Evolutionary conservation across 2,888 invertebrate genomes (phyloP).

Genomic region (Petrolisthes cinctipes): DNA sequence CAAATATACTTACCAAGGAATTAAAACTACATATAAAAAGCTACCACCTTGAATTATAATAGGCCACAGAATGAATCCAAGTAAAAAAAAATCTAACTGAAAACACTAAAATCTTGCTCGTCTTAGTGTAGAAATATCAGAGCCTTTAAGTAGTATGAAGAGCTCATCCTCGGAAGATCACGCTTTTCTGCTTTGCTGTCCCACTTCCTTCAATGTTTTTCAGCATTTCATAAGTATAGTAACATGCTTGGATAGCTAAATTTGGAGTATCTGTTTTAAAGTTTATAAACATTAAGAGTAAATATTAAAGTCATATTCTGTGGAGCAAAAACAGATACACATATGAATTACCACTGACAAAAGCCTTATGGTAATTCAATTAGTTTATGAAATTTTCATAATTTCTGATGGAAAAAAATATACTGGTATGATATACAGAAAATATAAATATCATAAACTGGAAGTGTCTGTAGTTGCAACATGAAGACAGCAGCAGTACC

Average conservation of each 20-base stretch:
- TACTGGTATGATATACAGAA: no score
- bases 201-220: not conserved
- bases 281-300: not conserved
- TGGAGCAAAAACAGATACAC: not conserved
- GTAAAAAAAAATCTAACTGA: not conserved
- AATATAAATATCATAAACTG: not conserved
- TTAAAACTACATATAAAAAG: not conserved
- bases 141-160: not conserved
- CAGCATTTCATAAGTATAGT: not conserved
- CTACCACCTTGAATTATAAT: not conserved
- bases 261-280: not conserved
- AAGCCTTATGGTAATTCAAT: not conserved
- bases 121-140: not conserved
- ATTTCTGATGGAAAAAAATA: not conserved
- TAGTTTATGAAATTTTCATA: not conserved
- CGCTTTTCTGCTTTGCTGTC: not conserved
- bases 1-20: no score
- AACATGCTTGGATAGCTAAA: not conserved
- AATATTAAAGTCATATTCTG: not conserved
- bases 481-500: slow-evolving; percentile 8
- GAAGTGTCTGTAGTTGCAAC: not conserved
- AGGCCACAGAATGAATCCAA: not conserved
- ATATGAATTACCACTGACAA: not conserved
- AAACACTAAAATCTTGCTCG: not conserved
- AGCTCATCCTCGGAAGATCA: not conserved